A percentile compares a stretch with the other conserved stretches of the same genome.
Conservation (phyloP, 2,113 vertebrate species). For the Pseudopodoces humilis region DNA sequence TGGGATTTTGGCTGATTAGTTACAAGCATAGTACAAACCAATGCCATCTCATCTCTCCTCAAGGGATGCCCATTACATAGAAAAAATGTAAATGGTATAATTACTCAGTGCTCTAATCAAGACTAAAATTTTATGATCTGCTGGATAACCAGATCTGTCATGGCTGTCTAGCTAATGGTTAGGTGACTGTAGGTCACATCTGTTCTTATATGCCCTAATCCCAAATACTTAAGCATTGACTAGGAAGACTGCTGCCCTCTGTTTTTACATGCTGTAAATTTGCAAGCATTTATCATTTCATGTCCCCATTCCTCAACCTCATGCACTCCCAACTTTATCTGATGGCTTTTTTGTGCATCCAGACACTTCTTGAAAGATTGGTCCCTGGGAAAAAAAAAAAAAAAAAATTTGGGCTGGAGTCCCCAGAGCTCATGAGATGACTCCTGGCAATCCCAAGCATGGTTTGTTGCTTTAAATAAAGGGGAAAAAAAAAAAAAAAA, state of each 20-base stretch:
- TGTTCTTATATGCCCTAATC: background rate
- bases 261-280: background rate
- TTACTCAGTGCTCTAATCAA: background rate
- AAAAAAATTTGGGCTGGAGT: background rate
- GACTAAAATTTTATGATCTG: background rate
- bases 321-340: background rate
- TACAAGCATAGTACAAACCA: background rate
- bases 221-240: background rate
- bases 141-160: background rate
- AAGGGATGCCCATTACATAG: background rate
- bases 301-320: background rate
- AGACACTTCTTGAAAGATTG: background rate
- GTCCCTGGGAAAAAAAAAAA: background rate
- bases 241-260: background rate
- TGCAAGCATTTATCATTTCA: background rate
- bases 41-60: background rate
- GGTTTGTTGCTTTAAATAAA: background rate
- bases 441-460: background rate
- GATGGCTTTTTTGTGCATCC: background rate
- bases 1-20: background rate
- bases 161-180: background rate
- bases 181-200: background rate
- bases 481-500: background rate
- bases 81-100: background rate
- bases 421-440: accelerated